Percentiles rank a stretch among this genome's conserved stretches.
Evolutionary conservation across 2,888 invertebrate genomes (phyloP).

Genomic region (Julus scandinavius): DNA sequence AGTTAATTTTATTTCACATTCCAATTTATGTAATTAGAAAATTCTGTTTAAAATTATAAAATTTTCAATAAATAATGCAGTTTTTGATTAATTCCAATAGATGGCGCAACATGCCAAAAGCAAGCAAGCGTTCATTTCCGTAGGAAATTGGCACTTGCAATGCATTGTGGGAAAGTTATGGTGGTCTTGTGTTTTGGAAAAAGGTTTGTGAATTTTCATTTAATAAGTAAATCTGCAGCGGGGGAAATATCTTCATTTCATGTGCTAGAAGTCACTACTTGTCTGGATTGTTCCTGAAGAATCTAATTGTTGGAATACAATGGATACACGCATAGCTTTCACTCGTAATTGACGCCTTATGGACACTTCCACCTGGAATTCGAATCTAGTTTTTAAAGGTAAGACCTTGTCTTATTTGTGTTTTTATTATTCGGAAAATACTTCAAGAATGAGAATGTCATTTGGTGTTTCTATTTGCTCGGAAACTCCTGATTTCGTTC

Average conservation of each 20-base stretch:
- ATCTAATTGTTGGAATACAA: background rate
- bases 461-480: background rate
- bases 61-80: background rate
- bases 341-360: background rate
- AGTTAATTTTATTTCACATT: background rate
- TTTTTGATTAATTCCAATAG: background rate
- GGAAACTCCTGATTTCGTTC: background rate
- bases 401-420: background rate
- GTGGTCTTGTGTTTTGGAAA: constrained; percentile 2
- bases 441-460: background rate
- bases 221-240: background rate
- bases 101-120: background rate
- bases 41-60: background rate
- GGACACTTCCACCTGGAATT: constrained; percentile 29
- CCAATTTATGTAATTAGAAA: background rate
- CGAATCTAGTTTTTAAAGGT: constrained; percentile 40
- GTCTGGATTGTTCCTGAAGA: background rate
- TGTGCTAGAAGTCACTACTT: background rate
- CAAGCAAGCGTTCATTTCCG: background rate
- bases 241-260: background rate
- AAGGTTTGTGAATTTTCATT: background rate
- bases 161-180: constrained; percentile 20
- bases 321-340: background rate
- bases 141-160: background rate
- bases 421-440: background rate